Base-by-base conservation (phyloP, 2,113 vertebrate species). In the Proteles cristata region DNA sequence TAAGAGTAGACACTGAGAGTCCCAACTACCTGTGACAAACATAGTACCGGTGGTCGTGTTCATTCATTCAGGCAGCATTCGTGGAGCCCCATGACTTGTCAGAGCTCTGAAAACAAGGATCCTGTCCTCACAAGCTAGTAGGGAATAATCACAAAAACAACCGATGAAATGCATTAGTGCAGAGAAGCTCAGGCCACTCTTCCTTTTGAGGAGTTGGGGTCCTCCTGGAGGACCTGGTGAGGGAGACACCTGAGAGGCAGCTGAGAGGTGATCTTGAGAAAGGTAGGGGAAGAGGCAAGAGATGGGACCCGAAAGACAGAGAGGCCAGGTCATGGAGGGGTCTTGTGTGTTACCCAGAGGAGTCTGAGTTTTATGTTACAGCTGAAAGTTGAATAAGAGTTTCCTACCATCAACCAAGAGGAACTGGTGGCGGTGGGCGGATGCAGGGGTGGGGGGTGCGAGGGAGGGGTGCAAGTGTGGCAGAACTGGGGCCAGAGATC, bases 21-120 rank as follows among this genome's bases (percentile, higher is more conserved):
- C 9, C 39, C 73, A n/a, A 6, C 26, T 15, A 23, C n/a, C 43
- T 1, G 2, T 6, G 31, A 82, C 8, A 11, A 58, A 55, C 9
- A 25, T 31, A 16, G 4, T 6, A 16, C 16, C 4, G 2, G 11
- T 4, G 45, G 19, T 10, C 0, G n/a, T 0, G 11, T 14, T 11
- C 23, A 2, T 26, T 15, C 28, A 33, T 33, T 74, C 16, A 23
- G 21, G 28, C 12, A 21, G 21, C 28, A 53, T 58, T 35, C 15
- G 28, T 3, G 5, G 48, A 68, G 23, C 2, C 79, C 28, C 23
- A 0, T 2, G 43, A 28, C 90, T 0, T 17, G 39, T 4, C 81
- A 68, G 74, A 45, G 4, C 53, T 76, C 28, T 23, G 45, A 61
- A 77, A 69, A 61, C n/a, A 45, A 35, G 69, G 63, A 39, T 65